phyloP scores from a whole-genome alignment of 1,140 invertebrate genomes.

The Diorhabda sublineata region DNA sequence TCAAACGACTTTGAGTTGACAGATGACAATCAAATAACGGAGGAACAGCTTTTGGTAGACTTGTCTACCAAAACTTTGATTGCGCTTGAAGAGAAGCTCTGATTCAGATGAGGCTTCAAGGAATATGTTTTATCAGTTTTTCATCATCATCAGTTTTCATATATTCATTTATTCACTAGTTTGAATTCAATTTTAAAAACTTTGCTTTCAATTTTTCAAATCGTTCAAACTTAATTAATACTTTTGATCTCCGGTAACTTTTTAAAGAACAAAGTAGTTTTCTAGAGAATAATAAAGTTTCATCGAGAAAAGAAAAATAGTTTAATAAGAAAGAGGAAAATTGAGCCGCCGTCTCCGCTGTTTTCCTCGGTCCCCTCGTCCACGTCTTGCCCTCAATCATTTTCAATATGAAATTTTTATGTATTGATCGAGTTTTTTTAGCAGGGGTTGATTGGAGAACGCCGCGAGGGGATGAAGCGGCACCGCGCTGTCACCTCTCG shows the following conservation, averaged over 20 bases:
- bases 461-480: slow-evolving; percentile 23
- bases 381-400: slow-evolving; percentile 43
- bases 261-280: slow-evolving; percentile 10
- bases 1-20: too few species aligned
- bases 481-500: slow-evolving; percentile 19
- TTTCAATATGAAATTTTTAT: slow-evolving; percentile 51
- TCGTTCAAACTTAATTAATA: slow-evolving; percentile 7
- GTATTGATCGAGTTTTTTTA: slow-evolving; percentile 49
- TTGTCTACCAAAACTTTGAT: too few species aligned
- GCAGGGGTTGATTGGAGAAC: slow-evolving; percentile 34
- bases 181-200: too few species aligned
- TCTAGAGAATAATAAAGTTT: slow-evolving; percentile 16
- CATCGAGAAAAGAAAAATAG: slow-evolving; percentile 15
- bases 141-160: too few species aligned
- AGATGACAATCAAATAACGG: too few species aligned
- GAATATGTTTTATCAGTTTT: too few species aligned
- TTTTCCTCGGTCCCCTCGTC: slow-evolving; percentile 19
- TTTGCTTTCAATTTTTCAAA: slow-evolving; percentile 1
- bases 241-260: slow-evolving; percentile 6
- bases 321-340: slow-evolving; percentile 24
- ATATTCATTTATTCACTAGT: too few species aligned
- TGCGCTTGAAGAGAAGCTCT: too few species aligned
- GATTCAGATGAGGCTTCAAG: too few species aligned
- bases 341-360: slow-evolving; percentile 35
- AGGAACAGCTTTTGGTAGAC: too few species aligned